Evolutionary conservation across 2,113 vertebrate species (phyloP).

Genomic region (Felis catus): F.catus_Fca126_mat1.0 CM031424.1:26401501-26402000

Average conservation of each 20-base stretch:
- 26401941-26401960: conserved; percentile 5
- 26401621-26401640: conserved; percentile 22
- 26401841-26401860: conserved; percentile 64
- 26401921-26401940: conserved; percentile 7
- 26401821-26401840: conserved; percentile 60
- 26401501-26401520: background rate
- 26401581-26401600: background rate
- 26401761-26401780: conserved; percentile 68
- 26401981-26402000: background rate
- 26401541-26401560: background rate
- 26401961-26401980: conserved; percentile 36
- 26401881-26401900: conserved; percentile 64
- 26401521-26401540: background rate
- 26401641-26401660: too few relatives aligned
- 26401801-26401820: conserved; percentile 65
- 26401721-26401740: conserved; percentile 27
- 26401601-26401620: background rate
- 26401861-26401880: conserved; percentile 74
- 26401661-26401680: background rate
- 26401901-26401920: conserved; percentile 24
- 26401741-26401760: conserved; percentile 72
- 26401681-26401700: conserved; percentile 35
- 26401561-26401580: background rate
- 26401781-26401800: conserved; percentile 31
- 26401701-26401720: conserved; percentile 41